phyloP scores from a whole-genome alignment of 1,140 invertebrate genomes.

The Leptinotarsa defecta region DNA sequence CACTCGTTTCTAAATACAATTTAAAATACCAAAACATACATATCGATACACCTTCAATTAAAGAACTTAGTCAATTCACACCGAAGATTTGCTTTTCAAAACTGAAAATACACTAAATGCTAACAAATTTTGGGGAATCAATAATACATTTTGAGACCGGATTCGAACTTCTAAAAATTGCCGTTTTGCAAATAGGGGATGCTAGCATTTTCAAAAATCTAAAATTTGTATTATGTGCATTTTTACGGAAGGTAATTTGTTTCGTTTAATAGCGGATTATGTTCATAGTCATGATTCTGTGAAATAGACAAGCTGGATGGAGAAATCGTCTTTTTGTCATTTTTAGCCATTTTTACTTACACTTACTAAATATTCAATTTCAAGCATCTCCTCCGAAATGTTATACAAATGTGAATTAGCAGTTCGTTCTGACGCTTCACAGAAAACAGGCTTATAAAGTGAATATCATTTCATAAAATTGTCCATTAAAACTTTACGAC shows the following conservation, averaged over 20 bases:
- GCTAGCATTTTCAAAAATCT: background rate
- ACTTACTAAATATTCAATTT: no score
- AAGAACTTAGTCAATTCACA: no score
- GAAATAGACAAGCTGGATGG: background rate
- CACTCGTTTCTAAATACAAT: no score
- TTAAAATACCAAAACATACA: no score
- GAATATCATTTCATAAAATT: conserved; percentile 4
- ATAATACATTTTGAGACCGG: no score
- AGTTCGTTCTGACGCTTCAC: background rate
- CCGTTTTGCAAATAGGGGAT: no score
- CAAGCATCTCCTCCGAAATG: no score
- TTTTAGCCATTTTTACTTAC: background rate
- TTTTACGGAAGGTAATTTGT: background rate
- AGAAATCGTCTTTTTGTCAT: background rate
- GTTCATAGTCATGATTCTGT: background rate
- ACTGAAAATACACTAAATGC: no score
- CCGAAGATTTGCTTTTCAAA: no score
- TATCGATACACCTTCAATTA: no score
- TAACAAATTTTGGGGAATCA: no score
- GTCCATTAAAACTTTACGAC: conserved; percentile 3
- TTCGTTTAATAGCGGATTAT: background rate
- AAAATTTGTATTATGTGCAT: background rate
- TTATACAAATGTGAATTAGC: background rate
- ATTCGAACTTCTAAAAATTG: no score
- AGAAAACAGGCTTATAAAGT: background rate